Conservation (phyloP, 37 sponge, comb jelly and placozoan genomes). For the Theonella swinhoei region DNA sequence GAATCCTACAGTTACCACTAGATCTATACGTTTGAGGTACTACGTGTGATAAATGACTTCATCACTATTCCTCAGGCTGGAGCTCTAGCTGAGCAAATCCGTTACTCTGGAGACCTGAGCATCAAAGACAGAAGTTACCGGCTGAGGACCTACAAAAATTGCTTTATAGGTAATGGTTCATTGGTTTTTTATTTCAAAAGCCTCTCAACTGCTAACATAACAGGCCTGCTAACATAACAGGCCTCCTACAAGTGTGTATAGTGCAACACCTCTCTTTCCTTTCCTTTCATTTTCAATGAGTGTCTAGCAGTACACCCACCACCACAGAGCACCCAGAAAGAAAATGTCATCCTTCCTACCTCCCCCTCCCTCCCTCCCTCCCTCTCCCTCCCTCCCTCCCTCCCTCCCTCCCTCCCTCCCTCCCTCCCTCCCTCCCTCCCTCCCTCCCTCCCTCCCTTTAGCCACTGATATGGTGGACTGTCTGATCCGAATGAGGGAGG, state of each 20-base stretch:
- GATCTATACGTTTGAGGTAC: background rate
- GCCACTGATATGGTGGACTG: slow-evolving; percentile 91
- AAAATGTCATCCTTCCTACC: too few relatives aligned
- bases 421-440: background rate
- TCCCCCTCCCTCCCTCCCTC: too few relatives aligned
- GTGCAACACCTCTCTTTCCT: too few relatives aligned
- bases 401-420: background rate
- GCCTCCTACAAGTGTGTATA: too few relatives aligned
- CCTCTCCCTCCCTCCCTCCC: background rate
- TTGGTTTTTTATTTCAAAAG: too few relatives aligned
- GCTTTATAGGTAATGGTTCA: slow-evolving; percentile 70
- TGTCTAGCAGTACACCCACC: too few relatives aligned
- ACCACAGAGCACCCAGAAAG: too few relatives aligned
- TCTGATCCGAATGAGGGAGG: slow-evolving; percentile 65
- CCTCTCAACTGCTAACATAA: too few relatives aligned
- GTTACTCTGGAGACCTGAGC: slow-evolving; percentile 35
- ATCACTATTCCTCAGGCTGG: too few relatives aligned
- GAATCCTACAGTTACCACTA: background rate
- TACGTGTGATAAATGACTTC: too few relatives aligned
- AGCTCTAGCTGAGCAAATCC: slow-evolving; percentile 56
- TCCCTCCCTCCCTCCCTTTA: slow-evolving; percentile 8
- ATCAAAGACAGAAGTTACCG: slow-evolving; percentile 73
- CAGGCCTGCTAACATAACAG: too few relatives aligned
- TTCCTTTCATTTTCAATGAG: too few relatives aligned
- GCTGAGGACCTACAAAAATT: slow-evolving; percentile 55